A percentile compares a stretch with the other conserved stretches of the same genome.
Conservation (phyloP, 2,113 vertebrate genomes). For the Machaerirhynchus nigripectus region DNA sequence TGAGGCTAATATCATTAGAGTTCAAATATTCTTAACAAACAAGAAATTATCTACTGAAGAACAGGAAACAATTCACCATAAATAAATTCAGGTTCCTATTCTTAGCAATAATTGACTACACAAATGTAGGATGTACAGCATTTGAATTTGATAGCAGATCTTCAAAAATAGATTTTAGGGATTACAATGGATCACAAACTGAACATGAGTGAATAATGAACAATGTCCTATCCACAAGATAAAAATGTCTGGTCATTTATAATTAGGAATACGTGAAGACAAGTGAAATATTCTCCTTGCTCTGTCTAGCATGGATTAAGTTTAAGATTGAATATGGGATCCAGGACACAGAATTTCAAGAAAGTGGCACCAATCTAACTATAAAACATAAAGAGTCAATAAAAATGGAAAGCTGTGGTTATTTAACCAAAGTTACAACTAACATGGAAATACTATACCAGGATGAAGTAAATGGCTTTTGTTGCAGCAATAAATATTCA, state of each 20-base stretch:
- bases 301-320: neutral
- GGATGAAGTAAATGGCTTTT: neutral
- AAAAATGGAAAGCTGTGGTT: neutral
- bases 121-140: neutral
- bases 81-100: slow-evolving; percentile 7
- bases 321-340: neutral
- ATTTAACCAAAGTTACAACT: neutral
- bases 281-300: neutral
- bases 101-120: neutral
- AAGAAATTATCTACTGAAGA: neutral
- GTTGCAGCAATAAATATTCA: neutral
- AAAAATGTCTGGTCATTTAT: neutral
- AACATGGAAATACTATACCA: neutral
- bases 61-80: neutral
- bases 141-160: neutral
- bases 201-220: neutral
- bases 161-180: neutral
- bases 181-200: neutral
- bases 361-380: neutral
- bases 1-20: neutral
- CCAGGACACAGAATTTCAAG: neutral
- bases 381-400: neutral
- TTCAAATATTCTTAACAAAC: neutral
- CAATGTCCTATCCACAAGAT: neutral
- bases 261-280: neutral